Evolutionary conservation across 2,797 vertebrate species (phyloP), one percentile per base, ranked within the genome.

Genomic region (Cuniculus paca): DNA sequence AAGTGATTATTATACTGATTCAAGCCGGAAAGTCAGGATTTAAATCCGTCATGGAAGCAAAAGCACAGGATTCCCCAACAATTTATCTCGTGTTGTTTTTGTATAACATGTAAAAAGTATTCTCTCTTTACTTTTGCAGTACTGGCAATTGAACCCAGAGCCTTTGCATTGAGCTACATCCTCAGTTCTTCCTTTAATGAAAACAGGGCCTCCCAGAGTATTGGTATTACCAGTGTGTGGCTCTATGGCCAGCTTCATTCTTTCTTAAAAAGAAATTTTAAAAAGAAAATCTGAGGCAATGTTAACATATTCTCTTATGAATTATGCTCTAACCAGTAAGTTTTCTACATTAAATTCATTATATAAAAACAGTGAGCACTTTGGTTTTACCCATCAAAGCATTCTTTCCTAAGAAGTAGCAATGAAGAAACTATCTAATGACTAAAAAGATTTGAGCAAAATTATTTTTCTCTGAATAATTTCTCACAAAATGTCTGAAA

Each of bases 401-500:
- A 80, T 68, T 88, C 88, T 91, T 68, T 72, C 6, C 17, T 60
- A 39, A 88, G 60, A 88, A 81, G 36, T 45, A 95, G 12, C 50
- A 90, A 54, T 72, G 50, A 56, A 56, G 54, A 56, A 22, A 85
- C 48, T 42, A 85, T 88, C 5, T 82, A 70, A 94, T 60, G 26
- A 96, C 13, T 28, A n/a, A 80, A 63, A 84, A 28, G 34, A 82
- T 45, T 12, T 90, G 31, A 95, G 78, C 10, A 65, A 72, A 80
- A 94, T 90, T 77, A 79, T n/a, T 93, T 92, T 95, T 91, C 88
- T 39, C 54, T 87, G 50, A 91, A 74, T 34, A 95, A 93, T 58
- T 96, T 36, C 79, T 89, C 61, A 80, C 42, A 97, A 90, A 92
- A 68, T 63, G 13, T 72, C 85, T 97, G 97, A 89, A 94, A 74